Conservation (phyloP, 2,113 vertebrate species). For the Lampris incognitus region DNA sequence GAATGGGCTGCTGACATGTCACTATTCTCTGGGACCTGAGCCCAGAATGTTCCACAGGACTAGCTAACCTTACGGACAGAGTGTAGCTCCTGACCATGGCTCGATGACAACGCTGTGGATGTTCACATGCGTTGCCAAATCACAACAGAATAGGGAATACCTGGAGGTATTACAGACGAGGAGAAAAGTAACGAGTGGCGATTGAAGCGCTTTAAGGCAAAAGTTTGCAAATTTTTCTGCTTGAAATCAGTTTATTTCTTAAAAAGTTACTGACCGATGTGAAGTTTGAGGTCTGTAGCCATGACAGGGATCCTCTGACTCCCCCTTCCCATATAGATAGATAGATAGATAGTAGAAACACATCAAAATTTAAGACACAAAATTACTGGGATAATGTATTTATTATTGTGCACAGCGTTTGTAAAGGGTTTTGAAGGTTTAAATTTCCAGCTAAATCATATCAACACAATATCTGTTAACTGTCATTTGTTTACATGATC, state of each 20-base stretch:
- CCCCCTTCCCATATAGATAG: background rate
- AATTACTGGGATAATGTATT: background rate
- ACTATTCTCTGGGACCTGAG: conserved; percentile 82
- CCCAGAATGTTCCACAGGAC: conserved; percentile 83
- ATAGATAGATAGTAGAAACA: background rate
- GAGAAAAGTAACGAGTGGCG: background rate
- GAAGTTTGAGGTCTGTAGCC: background rate
- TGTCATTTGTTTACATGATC: too few relatives aligned
- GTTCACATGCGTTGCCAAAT: conserved; percentile 44
- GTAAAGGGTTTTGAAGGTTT: too few relatives aligned
- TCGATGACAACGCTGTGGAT: conserved; percentile 43
- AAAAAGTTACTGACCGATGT: background rate
- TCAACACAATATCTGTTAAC: too few relatives aligned
- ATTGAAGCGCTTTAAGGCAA: conserved; percentile 24
- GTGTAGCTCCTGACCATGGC: conserved; percentile 51
- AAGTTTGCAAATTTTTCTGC: background rate
- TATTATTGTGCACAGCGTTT: too few relatives aligned
- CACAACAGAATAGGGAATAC: conserved; percentile 37
- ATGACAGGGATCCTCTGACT: background rate
- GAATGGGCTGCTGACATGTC: conserved; percentile 85
- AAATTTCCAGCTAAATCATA: too few relatives aligned
- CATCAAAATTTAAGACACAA: background rate
- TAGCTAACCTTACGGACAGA: conserved; percentile 76
- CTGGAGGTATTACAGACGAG: conserved; percentile 9
- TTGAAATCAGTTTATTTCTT: background rate